Percentiles rank a stretch among this genome's conserved stretches.
phyloP scores from a whole-genome alignment of 2,888 invertebrate species.

The Lochmaea capreae region DNA sequence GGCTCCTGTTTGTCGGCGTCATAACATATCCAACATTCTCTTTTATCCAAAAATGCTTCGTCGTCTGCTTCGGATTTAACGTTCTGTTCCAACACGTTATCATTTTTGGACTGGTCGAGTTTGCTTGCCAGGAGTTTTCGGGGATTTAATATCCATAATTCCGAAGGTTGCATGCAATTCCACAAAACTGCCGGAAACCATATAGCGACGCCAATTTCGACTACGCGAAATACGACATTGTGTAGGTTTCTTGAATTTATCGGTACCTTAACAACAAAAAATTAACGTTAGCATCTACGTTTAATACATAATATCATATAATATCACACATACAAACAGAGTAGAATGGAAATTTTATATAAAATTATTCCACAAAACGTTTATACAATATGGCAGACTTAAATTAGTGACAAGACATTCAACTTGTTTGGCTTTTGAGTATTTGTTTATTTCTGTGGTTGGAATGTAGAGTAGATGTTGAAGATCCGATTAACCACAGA shows the following conservation, averaged over 20 bases:
- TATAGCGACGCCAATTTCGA: slow-evolving; percentile 91
- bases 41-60: slow-evolving; percentile 69
- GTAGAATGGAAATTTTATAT: too few relatives aligned
- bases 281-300: background rate
- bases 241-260: slow-evolving; percentile 92
- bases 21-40: slow-evolving; percentile 96
- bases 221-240: slow-evolving; percentile 89
- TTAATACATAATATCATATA: too few relatives aligned
- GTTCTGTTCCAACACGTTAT: slow-evolving; percentile 31
- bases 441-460: too few relatives aligned
- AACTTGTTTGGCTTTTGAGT: too few relatives aligned
- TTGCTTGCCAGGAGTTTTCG: slow-evolving; percentile 79
- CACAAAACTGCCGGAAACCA: slow-evolving; percentile 97
- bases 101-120: slow-evolving; percentile 47
- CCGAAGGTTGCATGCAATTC: slow-evolving; percentile 95
- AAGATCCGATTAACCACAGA: too few relatives aligned
- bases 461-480: too few relatives aligned
- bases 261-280: slow-evolving; percentile 65
- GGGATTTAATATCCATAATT: slow-evolving; percentile 94
- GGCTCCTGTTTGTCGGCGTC: slow-evolving; percentile 84
- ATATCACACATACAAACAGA: too few relatives aligned
- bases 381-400: too few relatives aligned
- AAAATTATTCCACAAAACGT: too few relatives aligned
- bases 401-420: too few relatives aligned
- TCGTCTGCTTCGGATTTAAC: slow-evolving; percentile 59